Base-by-base conservation (phyloP, 1,140 invertebrate species). In the Procambarus clarkii region DNA sequence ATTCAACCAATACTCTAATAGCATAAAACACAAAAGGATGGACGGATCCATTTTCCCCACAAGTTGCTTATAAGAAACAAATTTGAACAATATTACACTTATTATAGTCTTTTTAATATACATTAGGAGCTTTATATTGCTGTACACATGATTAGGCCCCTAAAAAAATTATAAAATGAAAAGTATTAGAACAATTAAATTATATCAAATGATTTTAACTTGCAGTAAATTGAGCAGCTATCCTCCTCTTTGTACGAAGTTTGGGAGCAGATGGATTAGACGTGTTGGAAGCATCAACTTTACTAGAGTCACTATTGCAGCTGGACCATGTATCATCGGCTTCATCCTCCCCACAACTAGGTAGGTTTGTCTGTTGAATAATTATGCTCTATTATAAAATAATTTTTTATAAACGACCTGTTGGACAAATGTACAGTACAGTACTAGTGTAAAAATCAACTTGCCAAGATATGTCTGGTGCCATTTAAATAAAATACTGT, bases 211-310 rank as follows among this genome's bases (percentile, higher is more conserved):
- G 15, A 18, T 48, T 48, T 85, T 54, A 88, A 15, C n/a, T 88
- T 48, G 87, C 45, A 34, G 87, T 79, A 81, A 88, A 88, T 21
- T 88, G 87, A 71, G 87, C 87, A 54, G 87, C 87, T 44, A 88
- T 48, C 44, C 87, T 48, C 50, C 87, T 80, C 60, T 88, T 88
- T n/a, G 87, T 82, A 5, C 69, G 78, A 3, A 82, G 79, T 54
- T 88, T 88, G 45, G 79, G 78, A 46, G 69, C 79, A 48, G 64
- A 24, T 21, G 87, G 80, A 71, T 60, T 81, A 21, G 78, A 88
- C 11, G 60, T 82, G 24, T 50, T 81, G 79, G 48, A 24, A 81
- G 11, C 34, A 54, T 80, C 78, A 50, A 50, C 45, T 74, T 88
- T 88, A 34, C 18, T 60, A 64, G 69, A n/a, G 74, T 81, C 69